phyloP scores from a whole-genome alignment of 2,113 vertebrate species.

The Bettongia penicillata region DNA sequence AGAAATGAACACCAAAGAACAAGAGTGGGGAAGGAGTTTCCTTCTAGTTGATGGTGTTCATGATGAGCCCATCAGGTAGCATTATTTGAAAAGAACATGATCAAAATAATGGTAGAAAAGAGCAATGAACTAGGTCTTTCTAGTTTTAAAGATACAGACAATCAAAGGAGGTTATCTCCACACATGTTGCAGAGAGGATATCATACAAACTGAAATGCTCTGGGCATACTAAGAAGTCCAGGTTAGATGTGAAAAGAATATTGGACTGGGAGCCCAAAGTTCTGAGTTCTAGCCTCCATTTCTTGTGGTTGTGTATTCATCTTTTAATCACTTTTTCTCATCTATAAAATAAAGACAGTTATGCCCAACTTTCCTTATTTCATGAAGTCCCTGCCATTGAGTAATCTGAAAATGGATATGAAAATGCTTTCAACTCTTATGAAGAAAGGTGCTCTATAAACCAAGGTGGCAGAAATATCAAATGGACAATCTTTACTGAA shows the following conservation, averaged over 20 bases:
- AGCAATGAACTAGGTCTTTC: not conserved
- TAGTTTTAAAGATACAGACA: not conserved
- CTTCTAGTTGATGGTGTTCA: not conserved
- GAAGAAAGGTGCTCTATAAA: not conserved
- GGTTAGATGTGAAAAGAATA: not conserved
- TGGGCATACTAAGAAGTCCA: not conserved
- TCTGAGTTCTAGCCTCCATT: not conserved
- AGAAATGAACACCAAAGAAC: not conserved
- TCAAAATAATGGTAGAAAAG: not conserved
- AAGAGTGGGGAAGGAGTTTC: not conserved
- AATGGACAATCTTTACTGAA: not conserved
- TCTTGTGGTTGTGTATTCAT: not conserved
- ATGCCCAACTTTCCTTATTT: not conserved
- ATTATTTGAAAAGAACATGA: not conserved
- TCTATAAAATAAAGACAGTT: not conserved
- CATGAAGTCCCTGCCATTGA: not conserved
- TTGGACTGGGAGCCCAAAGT: not conserved
- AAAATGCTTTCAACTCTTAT: not conserved
- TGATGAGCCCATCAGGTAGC: not conserved
- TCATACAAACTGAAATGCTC: not conserved
- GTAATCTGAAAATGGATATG: not conserved
- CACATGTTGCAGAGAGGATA: not conserved
- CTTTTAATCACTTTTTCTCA: not conserved
- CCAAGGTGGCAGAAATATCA: not conserved
- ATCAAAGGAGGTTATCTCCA: not conserved